Percentiles rank a stretch among this genome's conserved stretches.
These are phyloP conservation scores for Bubo blakistoni DNA, from an alignment of 2,113 vertebrate species.

Conservation along the genomic window DNA sequence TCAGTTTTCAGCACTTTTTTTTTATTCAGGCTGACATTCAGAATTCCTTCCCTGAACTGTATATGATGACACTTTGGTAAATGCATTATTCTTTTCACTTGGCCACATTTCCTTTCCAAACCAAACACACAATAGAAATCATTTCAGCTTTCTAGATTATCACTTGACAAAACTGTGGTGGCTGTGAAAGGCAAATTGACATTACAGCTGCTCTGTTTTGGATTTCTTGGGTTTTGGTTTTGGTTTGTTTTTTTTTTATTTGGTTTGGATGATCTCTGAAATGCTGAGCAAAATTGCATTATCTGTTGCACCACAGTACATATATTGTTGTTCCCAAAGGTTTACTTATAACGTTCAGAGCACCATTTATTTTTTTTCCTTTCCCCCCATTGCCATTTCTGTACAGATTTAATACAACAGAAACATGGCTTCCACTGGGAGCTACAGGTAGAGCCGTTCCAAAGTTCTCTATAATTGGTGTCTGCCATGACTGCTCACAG, in stretches of 20 bases:
- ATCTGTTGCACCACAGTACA: conserved; percentile 11
- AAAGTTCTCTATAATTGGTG: conserved; percentile 68
- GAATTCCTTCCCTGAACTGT: neutral
- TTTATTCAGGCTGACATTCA: neutral
- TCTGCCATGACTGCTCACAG: conserved; percentile 56
- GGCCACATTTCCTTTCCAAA: neutral
- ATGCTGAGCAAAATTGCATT: conserved; percentile 27
- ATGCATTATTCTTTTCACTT: neutral
- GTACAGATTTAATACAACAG: conserved; percentile 61
- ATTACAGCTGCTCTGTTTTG: conserved; percentile 1
- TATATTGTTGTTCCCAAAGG: conserved; percentile 60
- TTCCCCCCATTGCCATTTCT: conserved; percentile 58
- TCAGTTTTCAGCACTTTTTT: neutral
- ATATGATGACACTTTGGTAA: neutral
- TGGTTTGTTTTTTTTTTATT: neutral
- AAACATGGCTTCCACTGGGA: conserved; percentile 71
- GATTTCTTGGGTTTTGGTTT: neutral
- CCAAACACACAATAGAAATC: neutral
- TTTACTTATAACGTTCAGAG: conserved; percentile 53
- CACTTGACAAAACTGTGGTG: neutral
- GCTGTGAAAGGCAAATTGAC: neutral
- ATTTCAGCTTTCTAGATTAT: conserved; percentile 5
- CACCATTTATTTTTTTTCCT: conserved; percentile 34
- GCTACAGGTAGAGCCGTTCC: conserved; percentile 61
- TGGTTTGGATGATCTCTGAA: conserved; percentile 32